Base-by-base conservation (phyloP, 2,797 vertebrate genomes). In the Ptychadena robeensis region DNA sequence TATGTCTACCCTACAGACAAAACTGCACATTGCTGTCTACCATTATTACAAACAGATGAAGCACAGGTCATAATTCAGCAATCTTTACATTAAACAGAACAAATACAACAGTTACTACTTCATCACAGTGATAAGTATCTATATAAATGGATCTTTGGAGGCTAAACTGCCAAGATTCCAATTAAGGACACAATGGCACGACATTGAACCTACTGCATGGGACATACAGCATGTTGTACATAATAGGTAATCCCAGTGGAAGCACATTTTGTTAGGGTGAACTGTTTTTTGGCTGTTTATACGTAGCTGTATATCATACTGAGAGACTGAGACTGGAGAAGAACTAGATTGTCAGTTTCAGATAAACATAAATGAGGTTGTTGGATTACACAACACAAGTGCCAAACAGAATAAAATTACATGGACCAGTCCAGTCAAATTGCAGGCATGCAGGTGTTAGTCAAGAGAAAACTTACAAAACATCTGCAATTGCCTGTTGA, bases 171-270 rank as follows among this genome's bases (percentile, higher is more conserved):
- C 53, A 84, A 32, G 71, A 53, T 75, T 80, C 82, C 77, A 64
- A 80, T 85, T 75, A 85, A 80, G 82, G 82, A 73, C 37, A 75
- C 71, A n/a, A 6, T 74, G 59, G 31, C n/a, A 80, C 70, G 10
- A 63, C 34, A 63, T 28, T n/a, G 32, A 68, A 84, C 76, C 82
- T 74, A 27, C 64, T 80, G 71, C 28, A 35, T 44, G 7, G 61
- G 37, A 48, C 65, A 18, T 44, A 64, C 34, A 57, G 37, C 11
- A 25, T n/a, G 32, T 74, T 85, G 77, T 80, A 80, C 82, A 85
- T 85, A 85, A 85, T 80, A 85, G 82, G 77, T 80, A 74, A 85
- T 85, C 64, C 65, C 18, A 4, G 32, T 35, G 65, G 70, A 37
- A 65, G 48, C 74, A 79, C 77, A 22, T 18, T 69, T 53, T 74